A percentile compares a stretch with the other conserved stretches of the same genome.
Evolutionary conservation across 2,888 invertebrate species (phyloP).

Genomic region (Apamea monoglypha): DNA sequence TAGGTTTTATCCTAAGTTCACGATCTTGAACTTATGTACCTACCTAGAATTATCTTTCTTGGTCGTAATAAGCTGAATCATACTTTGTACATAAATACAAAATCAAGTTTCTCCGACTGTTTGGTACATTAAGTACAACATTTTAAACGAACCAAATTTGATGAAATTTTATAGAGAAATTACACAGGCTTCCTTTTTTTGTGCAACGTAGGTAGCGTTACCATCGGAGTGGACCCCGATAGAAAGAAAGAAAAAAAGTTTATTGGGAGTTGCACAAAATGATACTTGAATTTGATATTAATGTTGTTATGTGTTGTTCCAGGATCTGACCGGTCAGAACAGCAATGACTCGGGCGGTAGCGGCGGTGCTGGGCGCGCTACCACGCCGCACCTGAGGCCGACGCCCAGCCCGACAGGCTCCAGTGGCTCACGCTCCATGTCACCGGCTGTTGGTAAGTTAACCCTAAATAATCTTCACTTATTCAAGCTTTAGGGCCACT

Average conservation of each 20-base stretch:
- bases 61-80: not conserved
- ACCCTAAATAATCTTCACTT: not conserved
- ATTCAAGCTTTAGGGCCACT: not conserved
- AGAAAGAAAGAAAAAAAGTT: not conserved
- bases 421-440: slow-evolving; percentile 98
- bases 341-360: slow-evolving; percentile 96
- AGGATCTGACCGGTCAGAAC: slow-evolving; percentile 96
- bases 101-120: not conserved
- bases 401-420: slow-evolving; percentile 98
- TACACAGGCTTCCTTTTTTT: not conserved
- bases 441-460: slow-evolving; percentile 98
- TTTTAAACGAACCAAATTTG: not conserved
- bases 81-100: not conserved
- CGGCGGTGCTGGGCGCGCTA: slow-evolving; percentile 91
- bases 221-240: not conserved
- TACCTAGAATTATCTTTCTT: slow-evolving; percentile 19
- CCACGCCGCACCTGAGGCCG: slow-evolving; percentile 93
- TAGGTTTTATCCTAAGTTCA: slow-evolving; percentile 24
- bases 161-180: not conserved
- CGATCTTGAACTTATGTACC: slow-evolving; percentile 29
- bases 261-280: not conserved
- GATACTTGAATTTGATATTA: not conserved
- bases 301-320: slow-evolving; percentile 75
- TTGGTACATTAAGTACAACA: no score
- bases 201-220: not conserved